Evolutionary conservation across 2,888 invertebrate species (phyloP), one percentile per base, ranked within the genome.

Genomic region (Drosophila paucipuncta): DNA sequence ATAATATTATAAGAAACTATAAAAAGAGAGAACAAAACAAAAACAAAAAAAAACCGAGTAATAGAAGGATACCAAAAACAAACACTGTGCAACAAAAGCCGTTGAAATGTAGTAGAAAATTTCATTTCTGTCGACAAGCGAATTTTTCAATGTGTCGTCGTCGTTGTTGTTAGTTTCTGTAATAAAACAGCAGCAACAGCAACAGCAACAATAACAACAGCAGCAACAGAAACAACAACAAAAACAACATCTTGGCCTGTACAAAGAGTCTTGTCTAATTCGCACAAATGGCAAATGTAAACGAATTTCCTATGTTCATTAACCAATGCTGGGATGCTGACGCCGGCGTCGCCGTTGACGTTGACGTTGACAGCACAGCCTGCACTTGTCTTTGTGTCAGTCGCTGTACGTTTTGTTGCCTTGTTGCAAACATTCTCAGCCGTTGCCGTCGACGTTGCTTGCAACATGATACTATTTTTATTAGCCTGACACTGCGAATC

Each of bases 391-490:
- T 69, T 41, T 59, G 72, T 76, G 73, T 72, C 76, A 75, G 65
- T 57, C 62, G 59, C 41, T 66, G 75, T 66, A 52, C 63, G 54
- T 53, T 78, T 60, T 78, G 64, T 53, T 73, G 65, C 60, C 66
- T 55, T 69, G 78, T 67, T 67, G 78, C 68, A 47, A 47, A 67
- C 76, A 64, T 55, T 52, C 61, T 25, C 37, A 54, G 55, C 61
- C 58, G 28, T 55, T 53, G 65, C 43, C 58, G 59, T 47, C 35
- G 35, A 22, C 35, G 30, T 63, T 68, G 70, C 65, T 54, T 76
- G 88, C 83, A 88, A 84, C 85, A 78, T 88, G 88, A 89, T 88
- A 85, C 83, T 83, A 85, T 85, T 85, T 85, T 80, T 85, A 78
- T 78, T 83, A 80, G 80, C 78, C 71, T 65, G 71, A 70, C 85